Base-by-base conservation (phyloP, 2,888 invertebrate species). In the Lepidochrysops patricia region DNA sequence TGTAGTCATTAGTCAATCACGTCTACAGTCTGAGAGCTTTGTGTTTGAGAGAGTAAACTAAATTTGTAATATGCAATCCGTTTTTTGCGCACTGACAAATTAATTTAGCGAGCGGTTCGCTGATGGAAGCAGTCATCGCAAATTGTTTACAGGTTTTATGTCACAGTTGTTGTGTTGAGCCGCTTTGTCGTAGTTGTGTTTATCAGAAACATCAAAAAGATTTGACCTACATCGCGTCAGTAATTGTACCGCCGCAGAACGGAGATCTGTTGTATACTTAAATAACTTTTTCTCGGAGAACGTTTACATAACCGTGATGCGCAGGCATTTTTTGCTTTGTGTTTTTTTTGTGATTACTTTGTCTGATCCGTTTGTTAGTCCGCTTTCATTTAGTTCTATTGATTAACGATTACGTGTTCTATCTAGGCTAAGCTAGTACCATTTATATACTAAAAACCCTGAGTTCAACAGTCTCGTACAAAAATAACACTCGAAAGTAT, bases 211-310 rank as follows among this genome's bases (percentile, higher is more conserved):
- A 43, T 43, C 19, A 43, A 23, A 43, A 43, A 4, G 19, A 15
- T 43, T 15, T 43, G 43, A 43, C 43, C 43, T 23, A 43, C 43
- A 43, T 43, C 19, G 23, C 19, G 12, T 9, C 19, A 7, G 43
- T 2, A 19, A 12, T 7, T 23, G 43, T 43, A 19, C 19, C 9
- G 43, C 43, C 2, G 43, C 43, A 19, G 7, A 19, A 43, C 19
- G 19, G 23, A 19, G 43, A 43, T 37, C 37, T 19, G 43, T 43
- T 19, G 43, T 43, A 23, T 43, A 43, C 43, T n/a, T n/a, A 23
- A 43, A 43, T 43, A 43, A 43, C 43, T 43, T 43, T 43, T 43
- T 43, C 43, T 43, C 43, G 43, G 9, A 23, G 43, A 43, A 43
- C 43, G 9, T 19, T 12, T 19, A 43, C 19, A 9, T 43, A 23